Percentiles rank a stretch among this genome's conserved stretches.
Conservation (phyloP, 2,888 invertebrate genomes). For the Cephonodes hylas region DNA sequence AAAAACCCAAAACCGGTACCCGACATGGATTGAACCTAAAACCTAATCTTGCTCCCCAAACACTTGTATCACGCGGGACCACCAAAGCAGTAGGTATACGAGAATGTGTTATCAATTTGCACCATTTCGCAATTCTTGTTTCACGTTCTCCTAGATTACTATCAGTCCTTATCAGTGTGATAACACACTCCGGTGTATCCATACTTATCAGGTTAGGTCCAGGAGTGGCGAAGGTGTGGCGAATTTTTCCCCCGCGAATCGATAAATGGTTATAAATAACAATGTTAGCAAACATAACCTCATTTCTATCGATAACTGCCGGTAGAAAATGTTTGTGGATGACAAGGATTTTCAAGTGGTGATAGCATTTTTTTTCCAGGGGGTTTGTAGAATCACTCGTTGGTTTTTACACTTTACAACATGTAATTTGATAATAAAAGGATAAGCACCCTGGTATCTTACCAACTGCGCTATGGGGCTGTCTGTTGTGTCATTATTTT, state of each 20-base stretch:
- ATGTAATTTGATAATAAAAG: too few species aligned
- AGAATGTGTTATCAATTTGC: not conserved
- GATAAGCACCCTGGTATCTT: too few species aligned
- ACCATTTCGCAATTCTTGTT: not conserved
- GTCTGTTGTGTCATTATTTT: too few species aligned
- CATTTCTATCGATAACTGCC: constrained; percentile 25
- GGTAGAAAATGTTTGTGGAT: constrained; percentile 15
- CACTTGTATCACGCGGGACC: too few species aligned
- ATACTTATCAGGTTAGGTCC: not conserved
- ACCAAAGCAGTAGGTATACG: too few species aligned
- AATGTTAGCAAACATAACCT: constrained; percentile 23
- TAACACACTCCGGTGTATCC: not conserved
- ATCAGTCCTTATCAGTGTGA: not conserved
- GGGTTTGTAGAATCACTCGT: too few species aligned
- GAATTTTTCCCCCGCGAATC: constrained; percentile 19
- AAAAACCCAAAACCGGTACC: too few species aligned
- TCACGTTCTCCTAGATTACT: not conserved
- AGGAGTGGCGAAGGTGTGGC: constrained; percentile 19
- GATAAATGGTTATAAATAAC: constrained; percentile 13
- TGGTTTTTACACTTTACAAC: too few species aligned
- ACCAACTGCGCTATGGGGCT: too few species aligned
- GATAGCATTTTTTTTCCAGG: not conserved
- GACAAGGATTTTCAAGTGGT: too few species aligned
- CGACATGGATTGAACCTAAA: too few species aligned
- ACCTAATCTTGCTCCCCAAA: too few species aligned